Conservation (phyloP, 2,888 invertebrate genomes). For the Eutolmus rufibarbis region DNA sequence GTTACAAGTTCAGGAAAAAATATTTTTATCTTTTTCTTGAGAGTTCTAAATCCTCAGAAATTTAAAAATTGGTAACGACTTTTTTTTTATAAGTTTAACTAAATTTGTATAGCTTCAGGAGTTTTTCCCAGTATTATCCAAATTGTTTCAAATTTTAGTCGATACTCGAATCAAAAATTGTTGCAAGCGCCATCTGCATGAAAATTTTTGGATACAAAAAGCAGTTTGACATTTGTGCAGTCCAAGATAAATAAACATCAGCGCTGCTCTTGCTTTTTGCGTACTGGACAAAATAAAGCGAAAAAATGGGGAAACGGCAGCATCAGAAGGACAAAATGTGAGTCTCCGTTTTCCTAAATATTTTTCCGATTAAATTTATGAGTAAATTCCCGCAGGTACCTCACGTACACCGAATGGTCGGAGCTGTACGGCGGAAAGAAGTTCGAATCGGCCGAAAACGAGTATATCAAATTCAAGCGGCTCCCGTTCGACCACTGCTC, state of each 20-base stretch:
- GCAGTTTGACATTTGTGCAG: background rate
- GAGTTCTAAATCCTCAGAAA: background rate
- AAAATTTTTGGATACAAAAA: background rate
- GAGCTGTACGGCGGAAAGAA: conserved; percentile 90
- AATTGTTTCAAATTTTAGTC: background rate
- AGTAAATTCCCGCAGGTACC: conserved; percentile 68
- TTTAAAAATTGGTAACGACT: background rate
- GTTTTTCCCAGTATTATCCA: background rate
- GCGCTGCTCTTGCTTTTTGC: background rate
- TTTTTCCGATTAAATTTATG: background rate
- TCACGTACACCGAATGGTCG: conserved; percentile 88
- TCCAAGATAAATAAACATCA: background rate
- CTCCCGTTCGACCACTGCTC: conserved; percentile 94
- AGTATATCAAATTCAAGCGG: conserved; percentile 84
- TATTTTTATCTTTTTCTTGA: no score
- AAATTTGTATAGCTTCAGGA: background rate
- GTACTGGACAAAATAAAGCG: background rate
- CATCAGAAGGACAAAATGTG: conserved; percentile 96
- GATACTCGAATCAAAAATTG: background rate
- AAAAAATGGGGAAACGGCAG: conserved; percentile 88
- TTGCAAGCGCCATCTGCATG: background rate
- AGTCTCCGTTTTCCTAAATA: conserved; percentile 51
- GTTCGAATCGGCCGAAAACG: conserved; percentile 71
- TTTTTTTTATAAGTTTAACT: background rate
- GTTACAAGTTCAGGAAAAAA: no score